A percentile compares a stretch with the other conserved stretches of the same genome.
phyloP scores from a whole-genome alignment of 2,113 vertebrate species.

The Nycticebus coucang region DNA sequence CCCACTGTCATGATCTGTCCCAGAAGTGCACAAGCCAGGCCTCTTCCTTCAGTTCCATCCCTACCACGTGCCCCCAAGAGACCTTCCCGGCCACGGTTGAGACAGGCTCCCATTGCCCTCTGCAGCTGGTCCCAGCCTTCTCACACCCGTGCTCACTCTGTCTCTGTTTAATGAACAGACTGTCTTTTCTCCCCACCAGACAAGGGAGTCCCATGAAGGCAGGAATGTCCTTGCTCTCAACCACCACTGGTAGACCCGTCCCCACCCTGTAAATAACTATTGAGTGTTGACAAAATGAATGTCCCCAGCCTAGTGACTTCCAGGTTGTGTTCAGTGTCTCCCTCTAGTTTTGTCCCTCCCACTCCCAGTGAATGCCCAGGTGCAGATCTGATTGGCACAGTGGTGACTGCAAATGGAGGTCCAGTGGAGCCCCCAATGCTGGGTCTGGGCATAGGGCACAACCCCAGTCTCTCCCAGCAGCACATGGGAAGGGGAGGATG shows the following conservation, averaged over 20 bases:
- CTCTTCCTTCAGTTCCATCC: background rate
- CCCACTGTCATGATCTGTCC: rapidly evolving
- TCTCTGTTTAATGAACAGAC: background rate
- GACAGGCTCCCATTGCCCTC: rapidly evolving
- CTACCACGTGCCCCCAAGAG: background rate
- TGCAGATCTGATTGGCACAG: background rate
- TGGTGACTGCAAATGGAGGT: background rate
- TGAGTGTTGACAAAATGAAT: background rate
- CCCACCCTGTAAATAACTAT: background rate
- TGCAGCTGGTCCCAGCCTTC: background rate
- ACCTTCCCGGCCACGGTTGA: background rate
- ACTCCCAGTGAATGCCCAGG: rapidly evolving
- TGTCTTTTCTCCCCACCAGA: background rate
- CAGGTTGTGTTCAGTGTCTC: background rate
- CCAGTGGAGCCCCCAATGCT: background rate
- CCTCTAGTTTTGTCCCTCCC: background rate
- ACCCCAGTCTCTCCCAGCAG: background rate
- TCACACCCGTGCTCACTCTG: background rate
- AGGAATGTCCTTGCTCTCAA: too few relatives aligned
- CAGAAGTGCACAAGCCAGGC: background rate
- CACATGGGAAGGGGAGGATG: too few relatives aligned
- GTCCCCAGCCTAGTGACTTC: background rate
- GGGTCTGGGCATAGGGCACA: background rate
- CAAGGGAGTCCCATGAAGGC: background rate
- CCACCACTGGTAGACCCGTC: background rate